Base-by-base conservation (phyloP, 1,140 invertebrate species). In the Pentalonia nigronervosa region DNA sequence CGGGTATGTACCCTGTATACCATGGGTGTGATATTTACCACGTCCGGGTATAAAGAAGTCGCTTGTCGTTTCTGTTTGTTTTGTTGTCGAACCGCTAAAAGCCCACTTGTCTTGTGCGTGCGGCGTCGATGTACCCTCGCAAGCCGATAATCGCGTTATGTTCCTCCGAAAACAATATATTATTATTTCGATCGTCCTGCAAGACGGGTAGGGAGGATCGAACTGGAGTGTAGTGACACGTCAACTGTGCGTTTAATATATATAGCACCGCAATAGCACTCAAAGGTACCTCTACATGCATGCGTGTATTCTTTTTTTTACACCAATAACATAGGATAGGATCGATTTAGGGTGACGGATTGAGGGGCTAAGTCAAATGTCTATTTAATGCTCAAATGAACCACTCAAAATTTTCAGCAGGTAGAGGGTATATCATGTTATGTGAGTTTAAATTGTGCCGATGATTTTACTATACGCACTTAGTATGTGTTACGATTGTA, bases 61-160 rank as follows among this genome's bases (percentile, higher is more conserved):
- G 67, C 36, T 90, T 90, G 76, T 56, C 67, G 67, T 92, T 90
- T 56, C n/a, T 84, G 76, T 92, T 92, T 92, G 91, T 92, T 92
- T 92, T 92, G 91, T 20, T 84, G 47, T 92, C 91, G n/a, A 92
- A 76, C 60, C 47, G 81, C 91, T 92, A 84, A 84, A 84, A 92
- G 91, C 91, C 91, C 91, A 92, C 91, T 92, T 92, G 91, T 92
- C 60, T 76, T 76, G 60, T n/a, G 30, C 60, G 60, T 30, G 9
- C 45, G 25, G 30, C 41, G 41, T 25, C 83, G 36, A 30, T 53
- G 67, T 60, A 45, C 41, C 89, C 89, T 45, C 11, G 36, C 53
- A 0, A 90, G 34, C 36, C 45, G 45, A 48, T 92, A 92, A 92
- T 92, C 91, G 48, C 48, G 91, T 92, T 92, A 91, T 45, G 21